Conservation (phyloP, 23 tunicate species). For the Styela plicata region DNA sequence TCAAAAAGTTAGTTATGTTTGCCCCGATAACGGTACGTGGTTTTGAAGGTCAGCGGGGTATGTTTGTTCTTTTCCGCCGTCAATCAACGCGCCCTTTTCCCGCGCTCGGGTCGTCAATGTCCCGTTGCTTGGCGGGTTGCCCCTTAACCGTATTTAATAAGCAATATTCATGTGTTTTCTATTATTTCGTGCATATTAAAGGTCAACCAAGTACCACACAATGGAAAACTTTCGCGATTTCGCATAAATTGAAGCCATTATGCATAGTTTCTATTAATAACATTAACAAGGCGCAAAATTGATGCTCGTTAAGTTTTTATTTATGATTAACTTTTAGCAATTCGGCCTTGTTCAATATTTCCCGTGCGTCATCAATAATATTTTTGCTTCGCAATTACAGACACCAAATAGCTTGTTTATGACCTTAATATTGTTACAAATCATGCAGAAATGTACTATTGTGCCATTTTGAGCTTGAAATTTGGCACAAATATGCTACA, state of each 20-base stretch:
- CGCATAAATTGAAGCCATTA: not conserved
- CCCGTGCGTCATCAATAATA: not conserved
- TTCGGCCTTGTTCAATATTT: not conserved
- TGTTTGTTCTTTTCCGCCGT: not conserved
- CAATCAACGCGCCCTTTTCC: not conserved
- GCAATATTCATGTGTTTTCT: too few relatives aligned
- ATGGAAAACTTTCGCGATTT: too few relatives aligned
- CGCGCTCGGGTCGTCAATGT: not conserved
- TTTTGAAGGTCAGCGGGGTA: not conserved
- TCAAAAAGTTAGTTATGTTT: not conserved
- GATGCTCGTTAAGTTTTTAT: not conserved
- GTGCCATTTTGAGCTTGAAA: too few relatives aligned
- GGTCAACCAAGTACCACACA: too few relatives aligned
- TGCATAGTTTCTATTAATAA: not conserved
- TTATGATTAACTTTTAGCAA: not conserved
- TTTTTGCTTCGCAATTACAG: too few relatives aligned
- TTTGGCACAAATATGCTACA: too few relatives aligned
- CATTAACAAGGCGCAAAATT: not conserved
- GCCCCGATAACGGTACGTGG: not conserved
- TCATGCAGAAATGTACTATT: too few relatives aligned
- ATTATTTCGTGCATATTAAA: too few relatives aligned
- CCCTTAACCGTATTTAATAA: not conserved
- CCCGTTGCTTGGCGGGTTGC: not conserved
- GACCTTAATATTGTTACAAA: too few relatives aligned
- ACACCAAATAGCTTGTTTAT: too few relatives aligned